These are phyloP conservation scores for Isurus oxyrinchus DNA, from an alignment of 2,113 vertebrate species.

Conservation along the genomic window DNA sequence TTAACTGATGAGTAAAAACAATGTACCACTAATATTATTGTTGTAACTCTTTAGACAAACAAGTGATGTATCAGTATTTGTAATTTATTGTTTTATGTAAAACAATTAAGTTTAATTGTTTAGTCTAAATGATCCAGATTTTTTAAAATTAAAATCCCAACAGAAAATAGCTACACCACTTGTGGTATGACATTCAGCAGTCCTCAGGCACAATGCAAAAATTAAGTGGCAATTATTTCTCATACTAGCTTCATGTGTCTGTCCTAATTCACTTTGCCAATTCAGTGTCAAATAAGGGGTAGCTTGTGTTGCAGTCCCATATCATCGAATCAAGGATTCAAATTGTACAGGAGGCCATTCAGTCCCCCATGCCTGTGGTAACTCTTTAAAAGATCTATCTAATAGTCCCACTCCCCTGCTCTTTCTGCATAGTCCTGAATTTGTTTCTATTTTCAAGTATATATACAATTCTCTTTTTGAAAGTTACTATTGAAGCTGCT, in stretches of 20 bases:
- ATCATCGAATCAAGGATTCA: neutral
- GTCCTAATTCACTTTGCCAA: neutral
- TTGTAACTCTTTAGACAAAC: neutral
- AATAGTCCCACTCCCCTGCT: neutral
- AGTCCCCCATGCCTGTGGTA: neutral
- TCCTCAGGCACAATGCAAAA: neutral
- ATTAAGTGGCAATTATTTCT: neutral
- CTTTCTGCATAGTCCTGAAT: neutral
- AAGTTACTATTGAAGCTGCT: neutral
- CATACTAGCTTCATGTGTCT: neutral
- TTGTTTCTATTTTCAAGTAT: neutral
- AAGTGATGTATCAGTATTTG: neutral
- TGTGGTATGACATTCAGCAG: neutral
- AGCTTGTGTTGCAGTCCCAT: neutral
- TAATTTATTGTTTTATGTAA: neutral
- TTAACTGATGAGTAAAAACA: neutral
- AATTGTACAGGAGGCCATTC: neutral
- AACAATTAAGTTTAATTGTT: neutral
- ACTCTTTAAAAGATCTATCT: neutral
- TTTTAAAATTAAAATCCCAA: neutral
- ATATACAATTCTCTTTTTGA: neutral
- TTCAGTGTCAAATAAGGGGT: neutral
- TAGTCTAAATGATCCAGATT: neutral
- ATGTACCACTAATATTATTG: neutral
- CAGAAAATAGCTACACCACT: neutral